Conservation (phyloP, 1,140 invertebrate genomes). For the Drosophila ficusphila region DNA sequence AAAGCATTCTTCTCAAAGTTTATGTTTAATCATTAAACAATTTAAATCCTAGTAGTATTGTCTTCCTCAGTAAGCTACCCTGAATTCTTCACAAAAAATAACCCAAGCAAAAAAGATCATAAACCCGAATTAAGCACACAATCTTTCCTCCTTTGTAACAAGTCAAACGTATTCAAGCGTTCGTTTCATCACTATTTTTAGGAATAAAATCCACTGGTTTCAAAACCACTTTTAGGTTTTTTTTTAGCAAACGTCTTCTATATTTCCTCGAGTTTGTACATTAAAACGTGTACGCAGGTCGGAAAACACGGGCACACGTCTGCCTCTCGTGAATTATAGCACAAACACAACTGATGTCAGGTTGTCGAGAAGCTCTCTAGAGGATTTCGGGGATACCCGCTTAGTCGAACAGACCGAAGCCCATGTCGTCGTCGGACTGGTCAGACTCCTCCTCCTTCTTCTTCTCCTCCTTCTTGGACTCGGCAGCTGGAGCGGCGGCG, state of each 20-base stretch:
- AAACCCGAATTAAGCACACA: too few species aligned
- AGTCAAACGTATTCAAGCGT: too few species aligned
- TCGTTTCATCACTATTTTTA: too few species aligned
- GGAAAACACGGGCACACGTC: slow-evolving; percentile 56
- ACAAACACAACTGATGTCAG: slow-evolving; percentile 50
- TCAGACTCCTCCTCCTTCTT: slow-evolving; percentile 92
- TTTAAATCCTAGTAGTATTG: too few species aligned
- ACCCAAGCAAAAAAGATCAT: too few species aligned
- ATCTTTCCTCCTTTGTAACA: too few species aligned
- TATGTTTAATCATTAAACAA: too few species aligned
- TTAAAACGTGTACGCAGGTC: slow-evolving; percentile 77
- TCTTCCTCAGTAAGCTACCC: too few species aligned
- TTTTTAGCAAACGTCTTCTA: slow-evolving; percentile 61
- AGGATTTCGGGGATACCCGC: slow-evolving; percentile 34
- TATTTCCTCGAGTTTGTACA: slow-evolving; percentile 78
- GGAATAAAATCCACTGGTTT: neutral
- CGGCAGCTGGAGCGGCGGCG: slow-evolving; percentile 88
- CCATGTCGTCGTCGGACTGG: slow-evolving; percentile 98
- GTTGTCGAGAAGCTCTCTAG: slow-evolving; percentile 22
- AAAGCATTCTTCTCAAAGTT: too few species aligned
- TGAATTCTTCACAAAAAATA: too few species aligned
- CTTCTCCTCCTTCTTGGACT: slow-evolving; percentile 90
- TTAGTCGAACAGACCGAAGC: slow-evolving; percentile 95
- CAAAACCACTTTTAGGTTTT: neutral
- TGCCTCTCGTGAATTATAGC: slow-evolving; percentile 21